These are phyloP conservation scores for Pristionchus exspectatus DNA, from an alignment of 2,888 invertebrate species.

Conservation along the genomic window DNA sequence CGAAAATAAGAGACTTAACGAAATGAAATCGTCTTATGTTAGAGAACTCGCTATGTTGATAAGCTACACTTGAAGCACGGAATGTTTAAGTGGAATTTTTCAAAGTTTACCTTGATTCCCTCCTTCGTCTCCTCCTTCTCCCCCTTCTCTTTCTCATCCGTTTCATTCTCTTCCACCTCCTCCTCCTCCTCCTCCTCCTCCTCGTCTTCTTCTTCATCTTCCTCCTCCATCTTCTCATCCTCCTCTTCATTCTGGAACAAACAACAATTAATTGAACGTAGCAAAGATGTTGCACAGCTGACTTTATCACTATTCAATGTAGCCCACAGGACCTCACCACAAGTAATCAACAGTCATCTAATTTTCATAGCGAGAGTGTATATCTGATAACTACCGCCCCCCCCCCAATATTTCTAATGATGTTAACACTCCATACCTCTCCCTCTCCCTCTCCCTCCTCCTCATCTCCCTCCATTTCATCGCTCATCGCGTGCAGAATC, in stretches of 20 bases:
- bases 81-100: not conserved
- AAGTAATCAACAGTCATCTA: no score
- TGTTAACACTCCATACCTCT: not conserved
- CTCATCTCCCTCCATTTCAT: slow-evolving; percentile 64
- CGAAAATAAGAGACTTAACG: no score
- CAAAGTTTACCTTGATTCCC: slow-evolving; percentile 59
- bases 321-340: no score
- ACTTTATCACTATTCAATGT: no score
- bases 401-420: slow-evolving; percentile 66
- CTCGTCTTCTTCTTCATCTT: slow-evolving; percentile 59
- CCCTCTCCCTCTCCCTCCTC: slow-evolving; percentile 58
- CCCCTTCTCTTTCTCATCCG: slow-evolving; percentile 42
- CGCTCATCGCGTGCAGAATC: slow-evolving; percentile 70
- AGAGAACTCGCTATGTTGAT: no score
- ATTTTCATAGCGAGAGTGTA: no score
- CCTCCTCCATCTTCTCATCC: slow-evolving; percentile 59
- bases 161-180: slow-evolving; percentile 61
- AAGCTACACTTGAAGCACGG: no score
- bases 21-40: no score
- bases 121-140: slow-evolving; percentile 27
- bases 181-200: slow-evolving; percentile 60
- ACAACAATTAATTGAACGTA: no score
- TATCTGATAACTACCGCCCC: no score
- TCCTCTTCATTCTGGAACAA: slow-evolving; percentile 52
- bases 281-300: no score